Percentiles rank a stretch among this genome's conserved stretches.
These are phyloP conservation scores for Trichechus manatus DNA, from an alignment of 2,113 vertebrate genomes.

Conservation along the genomic window DNA sequence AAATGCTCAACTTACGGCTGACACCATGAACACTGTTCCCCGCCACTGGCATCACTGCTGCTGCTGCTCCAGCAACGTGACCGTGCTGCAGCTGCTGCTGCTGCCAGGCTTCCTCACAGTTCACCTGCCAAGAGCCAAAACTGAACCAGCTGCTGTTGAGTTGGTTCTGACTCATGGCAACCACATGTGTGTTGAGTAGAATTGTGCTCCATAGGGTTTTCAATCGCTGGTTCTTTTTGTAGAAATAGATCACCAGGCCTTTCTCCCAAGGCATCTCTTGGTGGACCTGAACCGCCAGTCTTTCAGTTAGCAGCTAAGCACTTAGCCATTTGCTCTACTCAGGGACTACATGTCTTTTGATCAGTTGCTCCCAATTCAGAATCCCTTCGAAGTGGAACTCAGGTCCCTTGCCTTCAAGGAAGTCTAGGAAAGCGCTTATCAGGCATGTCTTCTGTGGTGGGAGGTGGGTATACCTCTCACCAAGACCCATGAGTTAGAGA, in stretches of 20 bases:
- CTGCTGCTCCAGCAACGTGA: neutral
- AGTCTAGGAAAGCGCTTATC: neutral
- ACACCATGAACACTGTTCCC: neutral
- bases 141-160: too few relatives aligned
- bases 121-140: neutral
- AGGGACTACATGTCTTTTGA: neutral
- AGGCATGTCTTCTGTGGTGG: neutral
- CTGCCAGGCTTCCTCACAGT: neutral
- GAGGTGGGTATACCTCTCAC: neutral
- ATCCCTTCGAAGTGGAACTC: neutral
- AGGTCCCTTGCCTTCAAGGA: neutral
- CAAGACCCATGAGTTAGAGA: neutral
- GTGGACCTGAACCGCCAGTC: neutral
- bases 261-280: neutral
- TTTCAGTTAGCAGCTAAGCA: neutral
- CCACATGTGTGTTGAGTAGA: too few relatives aligned
- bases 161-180: too few relatives aligned
- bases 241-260: neutral
- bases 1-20: neutral
- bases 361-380: neutral
- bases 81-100: neutral
- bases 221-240: neutral
- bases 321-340: neutral
- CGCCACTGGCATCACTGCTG: neutral
- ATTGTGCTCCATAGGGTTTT: neutral